Percentiles rank a stretch among this genome's conserved stretches.
These are phyloP conservation scores for Alsophila aescularia DNA, from an alignment of 2,888 invertebrate species.

Conservation along the genomic window DNA sequence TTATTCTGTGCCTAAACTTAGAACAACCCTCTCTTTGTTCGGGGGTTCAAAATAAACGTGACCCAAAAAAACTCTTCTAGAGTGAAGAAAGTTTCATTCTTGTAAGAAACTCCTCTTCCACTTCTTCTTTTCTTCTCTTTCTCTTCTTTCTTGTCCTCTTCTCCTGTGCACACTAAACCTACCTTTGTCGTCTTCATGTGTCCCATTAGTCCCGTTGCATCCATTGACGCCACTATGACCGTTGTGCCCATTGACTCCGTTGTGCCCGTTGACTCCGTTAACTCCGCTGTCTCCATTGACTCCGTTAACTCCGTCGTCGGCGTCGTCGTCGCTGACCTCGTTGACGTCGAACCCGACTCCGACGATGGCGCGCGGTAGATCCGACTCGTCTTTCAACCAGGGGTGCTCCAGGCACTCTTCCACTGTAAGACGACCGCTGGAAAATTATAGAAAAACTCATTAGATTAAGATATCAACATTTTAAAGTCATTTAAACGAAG, in stretches of 20 bases:
- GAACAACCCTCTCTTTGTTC: no score
- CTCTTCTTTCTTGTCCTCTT: no score
- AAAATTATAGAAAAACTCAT: constrained; percentile 47
- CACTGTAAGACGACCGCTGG: constrained; percentile 94
- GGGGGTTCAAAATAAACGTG: no score
- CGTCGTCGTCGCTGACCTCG: constrained; percentile 47
- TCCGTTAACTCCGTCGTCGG: constrained; percentile 46
- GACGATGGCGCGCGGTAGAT: constrained; percentile 79
- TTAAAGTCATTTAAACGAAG: no score
- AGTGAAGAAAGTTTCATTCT: no score
- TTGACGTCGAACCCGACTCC: constrained; percentile 69
- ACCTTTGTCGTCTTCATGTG: constrained; percentile 70
- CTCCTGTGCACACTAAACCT: constrained; percentile 15
- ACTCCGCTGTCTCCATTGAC: constrained; percentile 44
- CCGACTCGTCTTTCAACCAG: constrained; percentile 90
- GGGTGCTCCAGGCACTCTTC: constrained; percentile 95
- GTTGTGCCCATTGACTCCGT: constrained; percentile 49
- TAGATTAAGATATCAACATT: not conserved
- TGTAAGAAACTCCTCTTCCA: no score
- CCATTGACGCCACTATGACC: constrained; percentile 52
- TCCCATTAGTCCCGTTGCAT: constrained; percentile 54
- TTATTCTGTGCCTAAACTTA: no score
- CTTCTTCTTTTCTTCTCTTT: no score
- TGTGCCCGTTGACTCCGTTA: constrained; percentile 49
- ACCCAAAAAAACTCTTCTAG: no score